Evolutionary conservation across 2,797 vertebrate species (phyloP).

Genomic region (Esox lucius): DNA sequence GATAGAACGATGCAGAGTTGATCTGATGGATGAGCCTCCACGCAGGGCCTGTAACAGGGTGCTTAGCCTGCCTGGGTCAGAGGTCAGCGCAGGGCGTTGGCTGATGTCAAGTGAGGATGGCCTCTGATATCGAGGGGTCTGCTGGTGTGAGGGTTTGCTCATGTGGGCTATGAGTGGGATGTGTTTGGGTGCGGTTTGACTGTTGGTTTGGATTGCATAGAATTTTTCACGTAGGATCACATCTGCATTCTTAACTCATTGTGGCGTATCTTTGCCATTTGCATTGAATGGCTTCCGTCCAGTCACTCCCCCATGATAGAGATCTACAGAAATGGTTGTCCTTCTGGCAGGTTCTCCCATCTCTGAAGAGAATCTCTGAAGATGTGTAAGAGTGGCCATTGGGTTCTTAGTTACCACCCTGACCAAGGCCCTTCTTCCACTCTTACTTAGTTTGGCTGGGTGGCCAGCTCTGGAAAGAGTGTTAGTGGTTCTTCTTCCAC

Average conservation of each 20-base stretch:
- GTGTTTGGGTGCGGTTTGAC: constrained; percentile 1
- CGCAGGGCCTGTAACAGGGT: constrained; percentile 24
- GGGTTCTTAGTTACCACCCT: no score
- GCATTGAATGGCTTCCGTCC: neutral
- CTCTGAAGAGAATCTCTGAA: no score
- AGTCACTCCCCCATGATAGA: no score
- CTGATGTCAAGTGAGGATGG: constrained; percentile 52
- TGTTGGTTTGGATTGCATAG: constrained; percentile 4
- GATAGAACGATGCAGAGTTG: constrained; percentile 3
- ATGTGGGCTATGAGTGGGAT: constrained; percentile 31
- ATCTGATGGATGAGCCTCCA: constrained; percentile 33
- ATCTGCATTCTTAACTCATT: no score
- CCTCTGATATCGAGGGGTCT: constrained; percentile 44
- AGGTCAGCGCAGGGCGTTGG: neutral
- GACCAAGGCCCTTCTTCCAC: no score
- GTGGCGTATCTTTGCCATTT: neutral
- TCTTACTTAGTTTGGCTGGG: no score
- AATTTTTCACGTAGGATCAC: neutral
- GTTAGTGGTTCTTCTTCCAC: no score
- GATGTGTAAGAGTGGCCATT: no score
- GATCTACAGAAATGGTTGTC: no score
- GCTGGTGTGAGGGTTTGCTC: constrained; percentile 35
- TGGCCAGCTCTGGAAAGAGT: no score
- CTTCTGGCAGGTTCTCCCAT: no score
- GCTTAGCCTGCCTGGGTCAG: no score